Base-by-base conservation (phyloP, 2,113 vertebrate genomes). In the Psittacula cyanocephala region DNA sequence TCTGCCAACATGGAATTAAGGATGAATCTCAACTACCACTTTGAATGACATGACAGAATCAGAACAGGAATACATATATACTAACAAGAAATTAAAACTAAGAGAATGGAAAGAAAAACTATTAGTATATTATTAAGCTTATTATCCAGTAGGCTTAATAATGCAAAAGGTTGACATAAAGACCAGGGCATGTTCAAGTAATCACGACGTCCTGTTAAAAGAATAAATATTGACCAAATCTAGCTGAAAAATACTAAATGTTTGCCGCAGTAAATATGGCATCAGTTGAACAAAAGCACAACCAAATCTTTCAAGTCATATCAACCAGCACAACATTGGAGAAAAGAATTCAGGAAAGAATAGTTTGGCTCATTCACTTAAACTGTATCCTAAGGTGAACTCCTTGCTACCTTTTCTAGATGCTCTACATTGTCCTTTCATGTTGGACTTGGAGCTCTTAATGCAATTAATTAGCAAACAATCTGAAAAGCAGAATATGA, bases 321-420 rank as follows among this genome's bases (percentile, higher is more conserved):
- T 31, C 5, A 69, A n/a, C 6, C 10, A 39, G 7, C 7, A 57
- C 33, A 69, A 4, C 9, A 6, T 16, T 71, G 10, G 7, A 59
- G 12, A 49, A 41, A 72, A 18, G 37, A 75, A 55, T n/a, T 22
- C 9, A 31, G 14, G 14, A 23, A 43, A 8, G 16, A 49, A 37
- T 15, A 59, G 15, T 37, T 49, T 53, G 19, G 3, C 3, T 62
- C 25, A 28, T 39, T 83, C n/a, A 53, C 10, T 14, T 59, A 35
- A 89, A 27, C 8, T 17, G 0, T 39, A 25, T 35, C 20, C 4
- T 13, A 35, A 14, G 1, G 2, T 35, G 18, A 17, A 2, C 3
- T 49, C 6, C 23, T 52, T 57, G 7, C 2, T 41, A 27, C 2
- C 2, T 64, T 84, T 64, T 52, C 14, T 15, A 43, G 11, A 7